phyloP scores from a whole-genome alignment of 2,888 invertebrate genomes.

The Mesorhabditis belari region DNA sequence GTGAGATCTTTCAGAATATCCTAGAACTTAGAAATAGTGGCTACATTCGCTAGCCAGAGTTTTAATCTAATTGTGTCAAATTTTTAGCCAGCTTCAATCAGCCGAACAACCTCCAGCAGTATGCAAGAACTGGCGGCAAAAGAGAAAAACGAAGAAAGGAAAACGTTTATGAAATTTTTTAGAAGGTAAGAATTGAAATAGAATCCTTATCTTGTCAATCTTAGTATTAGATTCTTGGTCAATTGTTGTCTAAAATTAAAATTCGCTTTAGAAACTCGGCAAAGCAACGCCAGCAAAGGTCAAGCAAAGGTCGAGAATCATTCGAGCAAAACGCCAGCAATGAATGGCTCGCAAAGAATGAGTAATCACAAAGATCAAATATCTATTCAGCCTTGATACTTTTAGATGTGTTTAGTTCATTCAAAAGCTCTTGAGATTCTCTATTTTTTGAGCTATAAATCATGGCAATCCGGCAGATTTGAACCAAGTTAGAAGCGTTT shows the following conservation, averaged over 20 bases:
- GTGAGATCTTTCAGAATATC: too few species aligned
- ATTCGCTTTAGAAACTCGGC: not conserved
- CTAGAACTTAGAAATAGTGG: too few species aligned
- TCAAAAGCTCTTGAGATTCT: too few species aligned
- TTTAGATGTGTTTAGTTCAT: too few species aligned
- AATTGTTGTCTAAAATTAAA: not conserved
- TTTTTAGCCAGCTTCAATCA: not conserved
- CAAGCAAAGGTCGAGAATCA: not conserved
- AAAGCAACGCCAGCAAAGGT: not conserved
- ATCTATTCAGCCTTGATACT: too few species aligned
- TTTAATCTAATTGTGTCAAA: not conserved
- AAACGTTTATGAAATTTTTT: not conserved
- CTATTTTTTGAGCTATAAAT: too few species aligned
- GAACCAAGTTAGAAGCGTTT: too few species aligned
- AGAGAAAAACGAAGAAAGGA: not conserved
- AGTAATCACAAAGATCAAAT: not conserved
- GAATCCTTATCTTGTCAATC: too few species aligned
- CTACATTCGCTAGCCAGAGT: too few species aligned
- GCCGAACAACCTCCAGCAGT: not conserved
- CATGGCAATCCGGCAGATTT: too few species aligned
- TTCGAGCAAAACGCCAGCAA: not conserved
- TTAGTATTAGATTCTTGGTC: not conserved
- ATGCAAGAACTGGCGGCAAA: not conserved
- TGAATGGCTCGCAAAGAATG: too few species aligned
- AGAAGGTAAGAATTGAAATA: not conserved